phyloP scores from a whole-genome alignment of 2,113 vertebrate species.

The Campylorhamphus procurvoides region DNA sequence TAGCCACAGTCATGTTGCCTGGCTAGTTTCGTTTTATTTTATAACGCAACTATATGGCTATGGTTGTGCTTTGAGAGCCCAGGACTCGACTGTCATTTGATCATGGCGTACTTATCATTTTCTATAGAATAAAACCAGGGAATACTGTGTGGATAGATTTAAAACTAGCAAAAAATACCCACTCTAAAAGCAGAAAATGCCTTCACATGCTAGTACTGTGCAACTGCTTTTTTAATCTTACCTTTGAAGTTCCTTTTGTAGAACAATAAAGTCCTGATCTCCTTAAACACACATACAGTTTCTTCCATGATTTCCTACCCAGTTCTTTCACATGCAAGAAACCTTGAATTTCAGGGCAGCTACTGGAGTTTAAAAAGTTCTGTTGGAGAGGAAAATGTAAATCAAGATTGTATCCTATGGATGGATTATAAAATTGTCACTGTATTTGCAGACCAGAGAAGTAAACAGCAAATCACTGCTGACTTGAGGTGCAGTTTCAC shows the following conservation, averaged over 20 bases:
- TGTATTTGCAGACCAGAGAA: background rate
- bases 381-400: conserved; percentile 65
- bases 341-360: conserved; percentile 97
- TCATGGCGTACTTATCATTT: conserved; percentile 3
- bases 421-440: background rate
- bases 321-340: conserved; percentile 93
- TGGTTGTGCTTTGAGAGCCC: background rate
- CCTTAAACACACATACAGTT: conserved; percentile 90
- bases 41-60: background rate
- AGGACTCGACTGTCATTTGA: background rate
- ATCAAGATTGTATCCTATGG: background rate
- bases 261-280: conserved; percentile 96
- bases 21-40: background rate
- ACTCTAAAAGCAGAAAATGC: background rate
- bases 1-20: background rate
- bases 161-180: background rate
- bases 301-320: conserved; percentile 96
- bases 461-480: background rate
- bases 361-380: conserved; percentile 93
- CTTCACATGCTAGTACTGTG: background rate
- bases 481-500: background rate
- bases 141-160: background rate
- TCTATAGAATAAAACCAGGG: background rate
- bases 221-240: conserved; percentile 59
- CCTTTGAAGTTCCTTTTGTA: conserved; percentile 97